A percentile compares a stretch with the other conserved stretches of the same genome.
phyloP scores from a whole-genome alignment of 2,797 vertebrate genomes.

The Orestias chungarensis region DNA sequence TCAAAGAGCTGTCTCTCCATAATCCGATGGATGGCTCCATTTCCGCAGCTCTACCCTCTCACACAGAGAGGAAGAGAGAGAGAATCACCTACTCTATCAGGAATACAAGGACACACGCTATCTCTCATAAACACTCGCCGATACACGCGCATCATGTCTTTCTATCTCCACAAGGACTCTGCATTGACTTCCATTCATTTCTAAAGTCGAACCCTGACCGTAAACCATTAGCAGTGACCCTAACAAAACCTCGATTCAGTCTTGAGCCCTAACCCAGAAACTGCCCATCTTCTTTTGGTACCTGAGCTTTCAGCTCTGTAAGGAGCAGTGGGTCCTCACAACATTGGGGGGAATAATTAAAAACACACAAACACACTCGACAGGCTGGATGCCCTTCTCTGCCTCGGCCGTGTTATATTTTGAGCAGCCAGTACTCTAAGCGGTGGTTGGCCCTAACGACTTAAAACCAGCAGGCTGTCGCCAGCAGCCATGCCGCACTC shows the following conservation, averaged over 20 bases:
- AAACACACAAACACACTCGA: conserved; percentile 8
- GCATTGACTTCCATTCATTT: no score
- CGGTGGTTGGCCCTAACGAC: conserved; percentile 66
- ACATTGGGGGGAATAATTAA: no score
- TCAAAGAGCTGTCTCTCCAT: conserved; percentile 74
- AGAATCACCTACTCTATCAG: conserved; percentile 55
- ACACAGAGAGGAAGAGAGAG: conserved; percentile 8
- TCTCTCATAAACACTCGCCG: conserved; percentile 60
- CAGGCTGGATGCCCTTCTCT: conserved; percentile 41
- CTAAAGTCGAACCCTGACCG: no score
- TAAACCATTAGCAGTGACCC: no score
- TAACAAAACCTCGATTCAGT: no score
- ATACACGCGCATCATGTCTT: conserved; percentile 17
- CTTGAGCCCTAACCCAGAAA: no score
- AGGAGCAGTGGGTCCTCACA: no score
- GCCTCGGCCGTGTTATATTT: conserved; percentile 61
- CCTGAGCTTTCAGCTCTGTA: no score
- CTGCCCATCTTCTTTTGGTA: no score
- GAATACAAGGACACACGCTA: conserved; percentile 61
- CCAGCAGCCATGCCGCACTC: conserved; percentile 69
- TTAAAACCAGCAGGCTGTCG: conserved; percentile 66
- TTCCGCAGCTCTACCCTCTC: conserved; percentile 52
- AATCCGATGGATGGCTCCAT: conserved; percentile 81
- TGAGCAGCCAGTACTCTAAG: conserved; percentile 62
- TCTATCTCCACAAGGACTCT: no score